These are phyloP conservation scores for Sphaeridia pumilis DNA, from an alignment of 2,888 invertebrate genomes.

Conservation along the genomic window DNA sequence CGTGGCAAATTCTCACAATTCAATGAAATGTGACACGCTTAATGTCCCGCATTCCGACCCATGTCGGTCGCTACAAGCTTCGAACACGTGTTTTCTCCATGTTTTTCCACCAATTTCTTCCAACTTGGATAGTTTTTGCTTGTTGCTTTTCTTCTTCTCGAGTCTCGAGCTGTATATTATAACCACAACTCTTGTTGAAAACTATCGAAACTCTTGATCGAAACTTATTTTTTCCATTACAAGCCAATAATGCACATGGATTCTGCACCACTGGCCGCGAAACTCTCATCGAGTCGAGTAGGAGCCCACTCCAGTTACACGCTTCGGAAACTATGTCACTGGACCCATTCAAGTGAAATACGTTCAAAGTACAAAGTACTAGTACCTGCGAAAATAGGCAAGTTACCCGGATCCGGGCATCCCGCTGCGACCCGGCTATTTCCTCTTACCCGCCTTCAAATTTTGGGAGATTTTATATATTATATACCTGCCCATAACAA, in stretches of 20 bases:
- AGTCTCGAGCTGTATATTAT: not conserved
- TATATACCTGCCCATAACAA: too few species aligned
- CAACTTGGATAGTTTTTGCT: not conserved
- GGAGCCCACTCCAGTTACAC: not conserved
- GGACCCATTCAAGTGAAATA: too few species aligned
- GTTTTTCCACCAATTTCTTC: not conserved
- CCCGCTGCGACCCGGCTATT: too few species aligned
- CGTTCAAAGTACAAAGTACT: too few species aligned
- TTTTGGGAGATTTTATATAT: too few species aligned
- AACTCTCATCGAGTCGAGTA: not conserved
- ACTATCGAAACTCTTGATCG: not conserved
- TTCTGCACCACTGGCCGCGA: not conserved
- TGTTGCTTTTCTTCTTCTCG: conserved; percentile 2
- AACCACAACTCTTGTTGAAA: not conserved
- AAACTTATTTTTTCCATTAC: not conserved
- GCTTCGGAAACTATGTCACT: too few species aligned
- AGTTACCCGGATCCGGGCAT: too few species aligned
- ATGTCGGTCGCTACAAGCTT: not conserved
- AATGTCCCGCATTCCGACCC: not conserved
- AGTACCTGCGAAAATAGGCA: too few species aligned
- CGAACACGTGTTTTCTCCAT: not conserved
- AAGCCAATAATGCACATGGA: not conserved
- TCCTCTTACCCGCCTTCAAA: too few species aligned
- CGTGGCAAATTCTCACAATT: conserved; percentile 8
- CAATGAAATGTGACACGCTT: conserved; percentile 15